Base-by-base conservation (phyloP, 1,140 invertebrate genomes). In the Cydia strobilella region DNA sequence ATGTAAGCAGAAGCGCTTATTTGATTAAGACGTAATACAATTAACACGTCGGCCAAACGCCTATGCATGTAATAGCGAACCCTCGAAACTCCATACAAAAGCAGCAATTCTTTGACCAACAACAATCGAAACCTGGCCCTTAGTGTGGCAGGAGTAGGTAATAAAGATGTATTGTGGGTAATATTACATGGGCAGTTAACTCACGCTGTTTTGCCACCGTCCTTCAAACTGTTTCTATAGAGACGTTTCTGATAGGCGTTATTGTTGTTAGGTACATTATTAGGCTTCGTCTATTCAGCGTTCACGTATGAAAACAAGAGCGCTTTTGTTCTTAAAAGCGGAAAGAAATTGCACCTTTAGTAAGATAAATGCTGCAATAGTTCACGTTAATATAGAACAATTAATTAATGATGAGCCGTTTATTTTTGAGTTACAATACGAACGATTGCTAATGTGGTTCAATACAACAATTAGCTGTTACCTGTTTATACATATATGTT, bases 81-180 rank as follows among this genome's bases (percentile, higher is more conserved):
- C 65, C 63, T 66, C 15, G 63, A 15, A 63, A 66, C 5, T 35
- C 27, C 65, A 35, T 35, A 69, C 65, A 69, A 69, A 39, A 39
- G 31, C 25, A 66, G 63, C 25, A 18, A 69, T 69, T 69, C 25
- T 69, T 69, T 69, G 7, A 39, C 35, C 31, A 69, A 69, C 15
- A 69, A 69, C 65, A 69, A 35, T 39, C 18, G 18, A 69, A 69
- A 18, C 2, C 31, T 69, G 31, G 27, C 31, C 65, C 65, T 12
- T 39, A 63, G 63, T 18, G n/a, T 39, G 31, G 65, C 15, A 69
- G 35, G 65, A 35, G 65, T 69, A 69, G 18, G 65, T 69, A 69
- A 69, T 69, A 69, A 69, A 69, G n/a, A 69, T 69, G 65, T 69
- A 69, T 69, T 69, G 65, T 69, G 27, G 65, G n/a, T 69, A 66